Conservation (phyloP, 2,113 vertebrate genomes). For the Actenoides lindsayi region DNA sequence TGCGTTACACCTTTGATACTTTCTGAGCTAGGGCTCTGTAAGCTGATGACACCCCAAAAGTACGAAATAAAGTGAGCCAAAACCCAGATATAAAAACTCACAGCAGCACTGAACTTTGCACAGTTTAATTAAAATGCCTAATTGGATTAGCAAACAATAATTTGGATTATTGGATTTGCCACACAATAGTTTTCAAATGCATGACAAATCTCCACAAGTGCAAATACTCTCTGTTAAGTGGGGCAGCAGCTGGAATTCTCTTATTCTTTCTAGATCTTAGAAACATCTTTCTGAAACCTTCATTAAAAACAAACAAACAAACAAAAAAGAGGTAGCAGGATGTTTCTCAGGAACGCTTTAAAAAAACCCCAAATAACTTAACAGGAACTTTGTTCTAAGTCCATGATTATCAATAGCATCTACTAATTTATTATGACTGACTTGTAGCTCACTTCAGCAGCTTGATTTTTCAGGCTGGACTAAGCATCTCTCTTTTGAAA, state of each 20-base stretch:
- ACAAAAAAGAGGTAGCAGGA: neutral
- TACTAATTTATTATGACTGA: neutral
- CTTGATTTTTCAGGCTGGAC: neutral
- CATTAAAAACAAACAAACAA: neutral
- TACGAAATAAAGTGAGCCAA: neutral
- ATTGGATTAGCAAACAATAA: constrained; percentile 32
- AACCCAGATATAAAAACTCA: neutral
- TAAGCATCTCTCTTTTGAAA: neutral
- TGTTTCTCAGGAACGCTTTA: neutral
- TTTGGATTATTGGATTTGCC: constrained; percentile 39
- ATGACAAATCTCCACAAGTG: neutral
- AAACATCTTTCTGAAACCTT: neutral
- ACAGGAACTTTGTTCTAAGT: neutral
- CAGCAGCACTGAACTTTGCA: neutral
- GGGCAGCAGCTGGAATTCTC: neutral
- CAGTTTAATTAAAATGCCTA: constrained; percentile 28
- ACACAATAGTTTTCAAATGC: neutral
- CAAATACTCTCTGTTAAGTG: neutral
- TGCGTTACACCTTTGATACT: neutral
- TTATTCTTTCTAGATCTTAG: neutral
- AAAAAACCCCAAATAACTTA: neutral
- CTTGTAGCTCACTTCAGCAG: neutral
- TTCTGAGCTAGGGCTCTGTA: neutral
- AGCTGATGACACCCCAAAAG: neutral
- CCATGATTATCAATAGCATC: neutral